Conservation (phyloP, 2,888 invertebrate genomes). For the Sylvicola cinctus region DNA sequence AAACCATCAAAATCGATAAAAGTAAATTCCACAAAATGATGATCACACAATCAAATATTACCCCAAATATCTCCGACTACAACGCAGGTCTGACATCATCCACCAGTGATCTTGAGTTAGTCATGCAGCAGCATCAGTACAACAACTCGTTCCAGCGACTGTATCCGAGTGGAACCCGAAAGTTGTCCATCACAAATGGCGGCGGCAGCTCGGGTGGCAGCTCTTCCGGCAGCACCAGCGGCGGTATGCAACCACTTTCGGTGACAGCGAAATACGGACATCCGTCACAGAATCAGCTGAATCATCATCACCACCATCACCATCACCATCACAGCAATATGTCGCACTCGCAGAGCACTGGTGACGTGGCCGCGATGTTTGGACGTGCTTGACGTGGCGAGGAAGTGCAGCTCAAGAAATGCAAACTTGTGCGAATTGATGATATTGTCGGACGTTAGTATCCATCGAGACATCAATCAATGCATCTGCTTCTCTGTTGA, state of each 20-base stretch:
- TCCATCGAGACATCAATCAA: no score
- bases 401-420: no score
- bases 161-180: constrained; percentile 11
- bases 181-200: constrained; percentile 5
- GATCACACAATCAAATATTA: not conserved
- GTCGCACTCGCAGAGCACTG: constrained; percentile 41
- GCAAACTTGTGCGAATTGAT: no score
- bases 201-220: constrained; percentile 21
- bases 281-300: constrained; percentile 6
- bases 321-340: constrained; percentile 16
- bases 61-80: no score
- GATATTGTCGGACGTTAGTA: no score
- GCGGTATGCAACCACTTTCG: constrained; percentile 9
- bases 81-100: constrained; percentile 19
- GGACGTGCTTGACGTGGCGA: constrained; percentile 35
- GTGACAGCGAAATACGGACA: constrained; percentile 8
- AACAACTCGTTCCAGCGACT: constrained; percentile 18
- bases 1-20: no score
- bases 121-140: constrained; percentile 16
- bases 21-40: no score
- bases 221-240: constrained; percentile 23
- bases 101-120: constrained; percentile 17
- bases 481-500: no score
- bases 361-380: constrained; percentile 41
- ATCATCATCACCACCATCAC: no score